Evolutionary conservation across 2,797 vertebrate genomes (phyloP), one percentile per base, ranked within the genome.

Genomic region (Buceros bicornis): DNA sequence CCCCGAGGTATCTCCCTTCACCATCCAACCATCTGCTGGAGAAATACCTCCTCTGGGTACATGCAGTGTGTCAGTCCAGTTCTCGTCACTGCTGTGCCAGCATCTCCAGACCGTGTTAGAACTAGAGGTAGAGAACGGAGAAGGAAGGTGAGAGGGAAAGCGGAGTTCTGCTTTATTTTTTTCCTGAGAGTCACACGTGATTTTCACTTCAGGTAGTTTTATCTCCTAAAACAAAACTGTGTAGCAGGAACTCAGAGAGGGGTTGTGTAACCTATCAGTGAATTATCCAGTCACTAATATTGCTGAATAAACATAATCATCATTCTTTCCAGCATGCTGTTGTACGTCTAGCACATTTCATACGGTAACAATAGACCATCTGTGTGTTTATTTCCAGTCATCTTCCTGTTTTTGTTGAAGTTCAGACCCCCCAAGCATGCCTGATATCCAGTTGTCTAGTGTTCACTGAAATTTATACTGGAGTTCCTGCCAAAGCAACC

Each of bases 371-470:
- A 95, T 89, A 76, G 93, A 73, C 88, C 84, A 85, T 93, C 72
- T 94, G 65, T 95, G 77, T 95, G 85, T 94, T 96, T 96, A 86
- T 95, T 93, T 93, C 56, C 97, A 99, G 99, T 96, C 97, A 98
- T 92, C 96, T 99, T 84, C 98, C 97, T 40, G 97, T 99, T 80
- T 98, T 97, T 82, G 99, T 99, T 21, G 98, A 99, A 82, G 98
- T 99, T 24, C 99, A 99, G 97, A 96, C 96, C 64, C 99, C 99
- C 53, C 97, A 97, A 10, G 98, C 95, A 5, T 99, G 99, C 94
- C 98, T 99, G 80, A 94, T 98, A 56, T 98, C 92, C 92, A 98
- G 98, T 94, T 92, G 98, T 80, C 94, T 99, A 93, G 90, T 96
- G 45, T 94, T 99, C 78, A 86, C 96, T 65, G 98, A 98, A 65